Percentiles rank a stretch among this genome's conserved stretches.
Evolutionary conservation across 2,888 invertebrate species (phyloP).

Genomic region (Eristalinus sepulchralis): DNA sequence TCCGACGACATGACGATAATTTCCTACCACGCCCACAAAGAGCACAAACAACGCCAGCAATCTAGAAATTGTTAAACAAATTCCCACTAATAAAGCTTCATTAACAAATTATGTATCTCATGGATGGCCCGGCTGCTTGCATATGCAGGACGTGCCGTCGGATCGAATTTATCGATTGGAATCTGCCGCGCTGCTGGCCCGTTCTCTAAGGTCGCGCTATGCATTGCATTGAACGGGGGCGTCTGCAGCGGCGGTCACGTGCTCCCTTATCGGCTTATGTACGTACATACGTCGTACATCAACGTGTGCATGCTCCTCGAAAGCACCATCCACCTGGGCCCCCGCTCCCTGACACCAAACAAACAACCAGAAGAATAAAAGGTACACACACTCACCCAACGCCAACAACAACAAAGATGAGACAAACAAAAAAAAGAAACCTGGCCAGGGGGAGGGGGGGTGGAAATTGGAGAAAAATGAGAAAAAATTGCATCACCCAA

Average conservation of each 20-base stretch:
- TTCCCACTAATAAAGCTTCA: background rate
- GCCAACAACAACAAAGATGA: background rate
- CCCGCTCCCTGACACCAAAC: background rate
- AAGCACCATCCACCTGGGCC: background rate
- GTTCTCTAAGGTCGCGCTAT: background rate
- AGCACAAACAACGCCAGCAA: background rate
- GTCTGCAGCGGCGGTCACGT: conserved; percentile 21
- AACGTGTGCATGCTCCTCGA: background rate
- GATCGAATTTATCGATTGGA: conserved; percentile 8
- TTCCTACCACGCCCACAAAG: background rate
- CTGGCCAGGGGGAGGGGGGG: no score
- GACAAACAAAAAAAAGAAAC: background rate
- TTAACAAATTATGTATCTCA: conserved; percentile 6
- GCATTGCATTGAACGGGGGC: conserved; percentile 1
- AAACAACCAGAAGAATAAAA: background rate
- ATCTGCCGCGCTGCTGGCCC: background rate
- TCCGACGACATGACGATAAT: background rate
- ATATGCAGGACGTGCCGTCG: background rate
- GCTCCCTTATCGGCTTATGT: conserved; percentile 1
- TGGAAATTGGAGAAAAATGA: background rate
- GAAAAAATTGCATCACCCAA: conserved; percentile 19
- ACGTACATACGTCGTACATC: background rate
- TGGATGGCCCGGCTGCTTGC: background rate
- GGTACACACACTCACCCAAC: background rate
- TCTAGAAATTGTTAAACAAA: background rate